Conservation (phyloP, 2,113 vertebrate genomes). For the Gallinago undulata region DNA sequence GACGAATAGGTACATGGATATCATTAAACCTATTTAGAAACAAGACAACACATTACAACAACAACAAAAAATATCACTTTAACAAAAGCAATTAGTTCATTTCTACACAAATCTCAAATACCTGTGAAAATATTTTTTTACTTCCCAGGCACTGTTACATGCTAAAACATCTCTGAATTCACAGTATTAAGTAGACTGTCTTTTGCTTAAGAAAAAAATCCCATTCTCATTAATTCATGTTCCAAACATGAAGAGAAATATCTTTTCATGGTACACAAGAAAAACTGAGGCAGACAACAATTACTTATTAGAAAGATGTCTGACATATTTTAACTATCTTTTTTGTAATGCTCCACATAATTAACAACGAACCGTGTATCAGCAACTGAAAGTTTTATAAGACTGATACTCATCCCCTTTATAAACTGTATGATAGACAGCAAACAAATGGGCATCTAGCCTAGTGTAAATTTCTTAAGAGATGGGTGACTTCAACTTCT, state of each 20-base stretch:
- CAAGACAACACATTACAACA: slow-evolving; percentile 36
- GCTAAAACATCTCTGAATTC: background rate
- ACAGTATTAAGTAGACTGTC: background rate
- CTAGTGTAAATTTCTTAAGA: background rate
- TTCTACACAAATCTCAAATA: background rate
- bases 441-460: background rate
- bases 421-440: background rate
- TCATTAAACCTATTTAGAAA: slow-evolving; percentile 90
- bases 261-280: background rate
- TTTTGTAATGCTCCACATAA: background rate
- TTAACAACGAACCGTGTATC: background rate
- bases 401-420: background rate
- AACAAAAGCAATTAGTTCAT: background rate
- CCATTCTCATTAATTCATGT: background rate
- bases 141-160: background rate
- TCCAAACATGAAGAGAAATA: background rate
- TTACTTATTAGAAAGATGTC: background rate
- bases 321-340: background rate
- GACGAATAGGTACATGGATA: slow-evolving; percentile 96
- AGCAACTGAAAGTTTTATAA: background rate
- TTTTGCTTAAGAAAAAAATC: background rate
- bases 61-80: background rate
- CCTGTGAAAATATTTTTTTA: background rate
- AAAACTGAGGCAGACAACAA: background rate
- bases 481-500: background rate